Base-by-base conservation (phyloP, 2,797 vertebrate species). In the Dallia pectoralis region DNA sequence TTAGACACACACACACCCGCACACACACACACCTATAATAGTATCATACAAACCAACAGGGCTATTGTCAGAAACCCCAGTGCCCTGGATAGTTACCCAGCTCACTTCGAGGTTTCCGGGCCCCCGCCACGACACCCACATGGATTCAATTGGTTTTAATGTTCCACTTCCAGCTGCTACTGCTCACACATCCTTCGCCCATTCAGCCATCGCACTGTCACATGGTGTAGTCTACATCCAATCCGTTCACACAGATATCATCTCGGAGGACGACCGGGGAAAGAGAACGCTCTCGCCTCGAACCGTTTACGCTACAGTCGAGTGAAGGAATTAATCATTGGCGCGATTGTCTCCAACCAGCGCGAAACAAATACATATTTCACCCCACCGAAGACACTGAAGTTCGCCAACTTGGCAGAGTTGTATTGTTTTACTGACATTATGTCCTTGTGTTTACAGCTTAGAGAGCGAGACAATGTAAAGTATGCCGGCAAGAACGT, bases 361-460 rank as follows among this genome's bases (percentile, higher is more conserved):
- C 16, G 51, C 8, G 25, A 32, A 33, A 32, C 14, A 3, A 44
- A 44, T 44, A 44, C 40, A 56, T 70, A 19, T 32, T 33, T 33
- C 47, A 22, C 69, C 19, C 49, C 1, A 19, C 51, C 22, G 51
- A 25, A 22, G 29, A 11, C 5, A 14, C 40, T 11, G 40, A 44
- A 44, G 40, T 44, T 44, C 36, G 30, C 30, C 16, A 70, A 19
- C 18, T 19, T 18, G 48, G 22, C 15, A 32, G 25, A 51, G 6
- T 12, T 16, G 47, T 29, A 33, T 69, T 30, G 15, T 63, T 29
- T 69, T 30, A 56, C 18, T 22, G 53, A 59, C n/a, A 59, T 25
- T 59, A 59, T 59, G 22, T 59, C 22, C 22, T 56, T 59, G 53
- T 59, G 49, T 70, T 53, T 53, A 53, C 48, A 70, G 22, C 48